Conservation (phyloP, 2,797 vertebrate species). For the Lithobates sylvaticus region DNA sequence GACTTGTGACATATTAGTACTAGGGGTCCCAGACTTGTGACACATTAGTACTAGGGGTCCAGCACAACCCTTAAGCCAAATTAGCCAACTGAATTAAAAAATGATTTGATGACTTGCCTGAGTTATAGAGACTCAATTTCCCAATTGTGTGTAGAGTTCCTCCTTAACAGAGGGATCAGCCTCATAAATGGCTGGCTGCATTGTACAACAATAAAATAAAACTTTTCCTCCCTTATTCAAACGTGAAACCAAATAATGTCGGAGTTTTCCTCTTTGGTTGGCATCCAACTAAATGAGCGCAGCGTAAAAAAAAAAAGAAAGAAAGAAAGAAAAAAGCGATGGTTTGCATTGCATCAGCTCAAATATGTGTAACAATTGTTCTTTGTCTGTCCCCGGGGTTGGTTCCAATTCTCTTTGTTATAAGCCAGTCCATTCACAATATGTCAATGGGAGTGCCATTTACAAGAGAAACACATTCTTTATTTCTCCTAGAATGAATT, state of each 20-base stretch:
- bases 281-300: constrained; percentile 76
- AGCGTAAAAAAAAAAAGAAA: constrained; percentile 79
- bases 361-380: constrained; percentile 84
- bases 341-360: constrained; percentile 84
- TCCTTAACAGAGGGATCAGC: no score
- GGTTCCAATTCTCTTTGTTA: constrained; percentile 63
- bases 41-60: no score
- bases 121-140: no score
- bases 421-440: constrained; percentile 72
- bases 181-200: no score
- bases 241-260: neutral
- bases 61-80: no score
- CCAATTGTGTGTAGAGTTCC: no score
- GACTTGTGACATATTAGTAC: no score
- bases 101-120: no score
- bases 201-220: no score
- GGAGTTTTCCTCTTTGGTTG: constrained; percentile 62
- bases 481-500: constrained; percentile 67
- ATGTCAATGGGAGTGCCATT: constrained; percentile 69
- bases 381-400: constrained; percentile 76
- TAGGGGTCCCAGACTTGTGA: no score
- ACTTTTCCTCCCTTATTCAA: no score
- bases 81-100: no score
- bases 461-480: constrained; percentile 71
- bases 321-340: constrained; percentile 45